These are phyloP conservation scores for Leucania comma DNA, from an alignment of 2,888 invertebrate species.

Conservation along the genomic window DNA sequence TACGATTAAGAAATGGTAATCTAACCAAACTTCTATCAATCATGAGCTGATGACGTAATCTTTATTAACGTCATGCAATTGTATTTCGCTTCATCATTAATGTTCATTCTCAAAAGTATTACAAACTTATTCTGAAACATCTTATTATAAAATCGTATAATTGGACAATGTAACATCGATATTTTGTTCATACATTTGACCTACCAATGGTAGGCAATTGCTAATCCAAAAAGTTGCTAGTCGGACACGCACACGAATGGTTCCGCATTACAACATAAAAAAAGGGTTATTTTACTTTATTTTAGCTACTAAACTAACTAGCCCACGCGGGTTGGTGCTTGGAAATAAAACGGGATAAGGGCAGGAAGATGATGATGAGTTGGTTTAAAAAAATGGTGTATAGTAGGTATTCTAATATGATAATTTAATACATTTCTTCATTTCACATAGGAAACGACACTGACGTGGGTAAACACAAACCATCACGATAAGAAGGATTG, in stretches of 20 bases:
- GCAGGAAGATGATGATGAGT: too few relatives aligned
- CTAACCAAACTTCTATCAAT: background rate
- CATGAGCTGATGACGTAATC: slow-evolving; percentile 1
- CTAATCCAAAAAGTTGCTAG: slow-evolving; percentile 15
- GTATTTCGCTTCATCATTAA: slow-evolving; percentile 2
- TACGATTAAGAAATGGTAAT: background rate
- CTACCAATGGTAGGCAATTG: slow-evolving; percentile 9
- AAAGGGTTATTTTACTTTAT: too few relatives aligned
- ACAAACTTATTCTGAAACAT: slow-evolving; percentile 4
- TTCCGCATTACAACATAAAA: too few relatives aligned
- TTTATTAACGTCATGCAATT: background rate
- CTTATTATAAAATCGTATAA: background rate
- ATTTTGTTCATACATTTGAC: slow-evolving; percentile 2
- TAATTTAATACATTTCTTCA: background rate
- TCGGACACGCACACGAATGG: too few relatives aligned
- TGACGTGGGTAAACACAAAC: too few relatives aligned
- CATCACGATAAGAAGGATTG: too few relatives aligned
- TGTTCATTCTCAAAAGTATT: background rate
- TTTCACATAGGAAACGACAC: too few relatives aligned
- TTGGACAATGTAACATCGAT: slow-evolving; percentile 12
- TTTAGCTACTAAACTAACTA: too few relatives aligned
- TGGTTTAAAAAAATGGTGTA: too few relatives aligned
- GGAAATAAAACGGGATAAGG: too few relatives aligned
- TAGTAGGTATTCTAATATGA: too few relatives aligned
- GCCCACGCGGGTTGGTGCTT: too few relatives aligned